Percentiles rank a stretch among this genome's conserved stretches.
phyloP scores from a whole-genome alignment of 2,797 vertebrate genomes.

The Helarctos malayanus region DNA sequence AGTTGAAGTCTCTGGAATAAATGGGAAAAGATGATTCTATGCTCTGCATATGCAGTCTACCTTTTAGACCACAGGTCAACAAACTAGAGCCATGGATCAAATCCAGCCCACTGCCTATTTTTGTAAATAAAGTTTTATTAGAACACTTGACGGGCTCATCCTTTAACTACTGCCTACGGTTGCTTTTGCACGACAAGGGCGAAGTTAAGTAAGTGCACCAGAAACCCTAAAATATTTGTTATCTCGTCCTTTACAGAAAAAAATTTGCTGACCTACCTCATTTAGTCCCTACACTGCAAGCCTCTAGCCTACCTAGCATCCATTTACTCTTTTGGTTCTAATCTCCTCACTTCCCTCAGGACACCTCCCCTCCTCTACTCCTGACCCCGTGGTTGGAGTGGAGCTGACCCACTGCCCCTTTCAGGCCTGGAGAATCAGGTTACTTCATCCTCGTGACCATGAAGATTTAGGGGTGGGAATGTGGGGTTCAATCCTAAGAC shows the following conservation, averaged over 20 bases:
- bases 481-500: neutral
- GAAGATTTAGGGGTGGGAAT: neutral
- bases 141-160: neutral
- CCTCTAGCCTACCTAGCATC: neutral
- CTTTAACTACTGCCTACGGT: neutral
- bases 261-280: neutral
- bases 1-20: neutral
- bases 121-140: constrained; percentile 45
- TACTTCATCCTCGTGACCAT: neutral
- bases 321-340: neutral
- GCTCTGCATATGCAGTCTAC: neutral
- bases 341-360: too few relatives aligned
- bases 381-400: neutral
- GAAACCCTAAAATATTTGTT: constrained; percentile 19
- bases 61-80: neutral
- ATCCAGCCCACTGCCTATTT: neutral
- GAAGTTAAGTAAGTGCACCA: neutral
- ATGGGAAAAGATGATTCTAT: neutral
- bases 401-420: neutral
- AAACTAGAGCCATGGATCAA: neutral
- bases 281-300: neutral
- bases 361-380: neutral
- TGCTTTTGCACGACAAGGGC: neutral
- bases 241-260: neutral
- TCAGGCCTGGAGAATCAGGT: neutral